phyloP scores from a whole-genome alignment of 2,113 vertebrate genomes.

The Protobothrops flavoviridis region DNA sequence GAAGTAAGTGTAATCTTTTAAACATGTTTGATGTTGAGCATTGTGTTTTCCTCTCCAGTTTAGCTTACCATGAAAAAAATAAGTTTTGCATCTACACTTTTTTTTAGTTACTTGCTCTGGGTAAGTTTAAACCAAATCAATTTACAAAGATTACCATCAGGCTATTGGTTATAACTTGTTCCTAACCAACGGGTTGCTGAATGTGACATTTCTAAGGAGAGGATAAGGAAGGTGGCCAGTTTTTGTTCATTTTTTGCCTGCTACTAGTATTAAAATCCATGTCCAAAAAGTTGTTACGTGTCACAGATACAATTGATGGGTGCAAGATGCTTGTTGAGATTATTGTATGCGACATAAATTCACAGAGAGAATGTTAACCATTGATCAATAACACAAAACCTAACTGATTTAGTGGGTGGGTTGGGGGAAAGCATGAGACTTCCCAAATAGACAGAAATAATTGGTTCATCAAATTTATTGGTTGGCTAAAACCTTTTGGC shows the following conservation, averaged over 20 bases:
- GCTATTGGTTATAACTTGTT: neutral
- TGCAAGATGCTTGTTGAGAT: neutral
- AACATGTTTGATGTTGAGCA: neutral
- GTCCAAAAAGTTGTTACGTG: neutral
- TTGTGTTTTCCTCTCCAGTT: neutral
- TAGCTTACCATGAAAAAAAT: neutral
- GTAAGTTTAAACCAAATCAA: neutral
- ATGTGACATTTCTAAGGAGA: neutral
- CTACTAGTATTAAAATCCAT: neutral
- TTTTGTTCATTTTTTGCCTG: neutral
- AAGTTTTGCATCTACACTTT: neutral
- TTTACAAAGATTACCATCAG: neutral
- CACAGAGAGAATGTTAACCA: neutral
- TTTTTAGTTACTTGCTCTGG: neutral
- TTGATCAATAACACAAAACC: neutral
- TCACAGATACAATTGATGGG: neutral
- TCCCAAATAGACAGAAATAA: neutral
- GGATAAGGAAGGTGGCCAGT: neutral
- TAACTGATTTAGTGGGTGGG: neutral
- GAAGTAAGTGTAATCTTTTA: neutral
- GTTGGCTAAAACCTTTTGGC: neutral
- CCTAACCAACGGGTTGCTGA: neutral
- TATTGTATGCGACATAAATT: neutral
- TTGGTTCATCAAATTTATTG: neutral
- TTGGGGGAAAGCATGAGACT: neutral